These are phyloP conservation scores for Zoanthus sansibaricus DNA, from an alignment of 92 coral and sea anemone species.

Conservation along the genomic window DNA sequence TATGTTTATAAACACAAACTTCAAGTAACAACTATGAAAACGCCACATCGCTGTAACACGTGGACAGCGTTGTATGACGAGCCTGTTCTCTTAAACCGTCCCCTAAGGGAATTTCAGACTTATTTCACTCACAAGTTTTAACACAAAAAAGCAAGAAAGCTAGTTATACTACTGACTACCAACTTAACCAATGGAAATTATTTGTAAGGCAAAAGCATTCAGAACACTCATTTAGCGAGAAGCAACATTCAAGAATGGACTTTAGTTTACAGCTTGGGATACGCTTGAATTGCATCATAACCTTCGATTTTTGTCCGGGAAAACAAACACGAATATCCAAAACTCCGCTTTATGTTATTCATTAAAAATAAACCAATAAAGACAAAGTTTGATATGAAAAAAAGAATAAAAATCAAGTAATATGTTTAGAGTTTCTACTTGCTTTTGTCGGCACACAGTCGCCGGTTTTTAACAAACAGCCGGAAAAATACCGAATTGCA, in stretches of 20 bases:
- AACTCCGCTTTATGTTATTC: neutral
- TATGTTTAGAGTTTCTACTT: neutral
- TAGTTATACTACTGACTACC: neutral
- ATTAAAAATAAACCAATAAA: neutral
- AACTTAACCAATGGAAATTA: neutral
- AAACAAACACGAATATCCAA: neutral
- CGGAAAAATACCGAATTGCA: neutral
- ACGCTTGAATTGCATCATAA: neutral
- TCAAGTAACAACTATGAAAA: neutral
- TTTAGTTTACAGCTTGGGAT: neutral
- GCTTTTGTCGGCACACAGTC: slow-evolving; percentile 2
- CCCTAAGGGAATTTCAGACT: neutral
- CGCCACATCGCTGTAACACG: neutral
- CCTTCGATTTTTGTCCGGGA: neutral
- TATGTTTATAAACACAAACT: neutral
- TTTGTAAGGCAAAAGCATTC: neutral
- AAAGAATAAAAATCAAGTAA: neutral
- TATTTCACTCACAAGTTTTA: neutral
- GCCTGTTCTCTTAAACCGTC: neutral
- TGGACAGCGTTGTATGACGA: neutral
- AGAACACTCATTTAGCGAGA: neutral
- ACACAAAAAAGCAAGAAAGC: neutral
- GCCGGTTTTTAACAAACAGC: neutral
- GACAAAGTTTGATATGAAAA: neutral
- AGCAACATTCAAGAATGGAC: neutral